Evolutionary conservation across 2,113 vertebrate genomes (phyloP), one percentile per base, ranked within the genome.

Genomic region (Cygnus buccinator): DNA sequence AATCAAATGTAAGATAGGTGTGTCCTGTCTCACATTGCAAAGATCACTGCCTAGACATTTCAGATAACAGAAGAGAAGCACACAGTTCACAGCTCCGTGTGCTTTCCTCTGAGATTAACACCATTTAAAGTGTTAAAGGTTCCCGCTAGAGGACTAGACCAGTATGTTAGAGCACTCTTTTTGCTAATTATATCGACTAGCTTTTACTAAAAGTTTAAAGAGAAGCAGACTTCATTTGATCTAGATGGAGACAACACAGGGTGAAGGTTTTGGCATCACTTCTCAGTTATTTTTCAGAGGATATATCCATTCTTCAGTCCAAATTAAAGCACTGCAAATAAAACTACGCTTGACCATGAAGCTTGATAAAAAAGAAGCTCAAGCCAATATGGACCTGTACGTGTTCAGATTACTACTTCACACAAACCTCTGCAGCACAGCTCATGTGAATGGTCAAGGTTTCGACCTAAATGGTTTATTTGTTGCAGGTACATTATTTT

Each of bases 381-480:
- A 43, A 28, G 63, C 28, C 41, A 66, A 31, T 13, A 43, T 20
- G 28, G 41, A 37, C n/a, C 61, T 18, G 10, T 5, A 37, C 10
- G 26, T 13, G 21, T 39, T 67, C 39, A 55, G 23, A 43, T 48
- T 6, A 35, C 0, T 3, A 7, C 59, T 29, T 5, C 31, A 17
- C 46, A 59, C 66, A 33, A 73, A 48, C n/a, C 44, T 65, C 13
- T 22, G 46, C 67, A 80, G 74, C 46, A 13, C 11, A 0, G 8
- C 54, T 48, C 39, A 57, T 37, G 43, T 0, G 15, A 78, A 41
- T 0, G 0, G 37, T 11, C 11, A 26, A 33, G 9, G 19, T 35
- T 61, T 72, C 58, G n/a, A 25, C 14, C 41, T 13, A 13, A 43
- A 63, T 8, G 3, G 0, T 43, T 39, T 23, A 18, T 16, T 89